phyloP scores from a whole-genome alignment of 2,888 invertebrate genomes.

The Escarpia spicata region DNA sequence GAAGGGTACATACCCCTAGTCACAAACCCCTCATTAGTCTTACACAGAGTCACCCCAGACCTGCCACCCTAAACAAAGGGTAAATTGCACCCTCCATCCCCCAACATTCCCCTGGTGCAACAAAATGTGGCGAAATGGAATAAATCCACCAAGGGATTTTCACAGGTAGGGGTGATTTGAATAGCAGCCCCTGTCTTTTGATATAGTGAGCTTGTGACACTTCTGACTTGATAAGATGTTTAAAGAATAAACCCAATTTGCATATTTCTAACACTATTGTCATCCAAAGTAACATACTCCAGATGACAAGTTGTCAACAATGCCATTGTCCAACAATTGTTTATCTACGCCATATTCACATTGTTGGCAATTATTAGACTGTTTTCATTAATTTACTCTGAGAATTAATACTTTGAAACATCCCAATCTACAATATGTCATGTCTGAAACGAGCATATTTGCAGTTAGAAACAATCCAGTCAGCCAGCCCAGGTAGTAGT shows the following conservation, averaged over 20 bases:
- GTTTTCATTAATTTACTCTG: no score
- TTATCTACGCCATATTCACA: background rate
- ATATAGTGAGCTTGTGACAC: background rate
- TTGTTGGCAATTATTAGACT: no score
- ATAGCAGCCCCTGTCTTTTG: background rate
- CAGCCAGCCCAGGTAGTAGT: no score
- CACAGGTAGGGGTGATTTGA: background rate
- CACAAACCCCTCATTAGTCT: background rate
- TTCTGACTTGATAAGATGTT: no score
- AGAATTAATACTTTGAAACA: no score
- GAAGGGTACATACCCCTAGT: background rate
- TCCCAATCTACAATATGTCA: no score
- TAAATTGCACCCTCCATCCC: background rate
- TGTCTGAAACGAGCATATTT: no score
- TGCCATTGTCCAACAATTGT: background rate
- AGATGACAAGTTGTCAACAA: background rate
- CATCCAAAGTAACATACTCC: background rate
- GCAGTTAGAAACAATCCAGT: no score
- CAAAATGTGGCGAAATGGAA: background rate
- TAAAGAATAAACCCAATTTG: background rate
- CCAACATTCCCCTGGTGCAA: background rate
- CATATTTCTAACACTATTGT: background rate
- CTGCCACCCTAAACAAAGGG: background rate
- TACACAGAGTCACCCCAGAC: constrained; percentile 3
- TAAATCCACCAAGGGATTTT: background rate